Evolutionary conservation across 1,140 invertebrate genomes (phyloP).

Genomic region (Lethrus apterus): DNA sequence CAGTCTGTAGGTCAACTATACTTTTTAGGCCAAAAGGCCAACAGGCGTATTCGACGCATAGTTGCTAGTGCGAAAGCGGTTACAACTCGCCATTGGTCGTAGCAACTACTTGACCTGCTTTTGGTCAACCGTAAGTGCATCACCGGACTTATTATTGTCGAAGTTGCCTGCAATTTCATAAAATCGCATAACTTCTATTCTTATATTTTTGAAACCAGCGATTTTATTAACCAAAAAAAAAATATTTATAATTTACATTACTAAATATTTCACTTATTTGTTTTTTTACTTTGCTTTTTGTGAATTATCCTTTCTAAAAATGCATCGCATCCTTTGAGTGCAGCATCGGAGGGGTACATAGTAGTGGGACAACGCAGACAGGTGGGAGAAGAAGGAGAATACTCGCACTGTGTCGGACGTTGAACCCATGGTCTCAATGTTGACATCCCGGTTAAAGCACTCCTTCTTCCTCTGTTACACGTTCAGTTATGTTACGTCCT

Average conservation of each 20-base stretch:
- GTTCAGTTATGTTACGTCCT: too few species aligned
- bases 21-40: constrained; percentile 28
- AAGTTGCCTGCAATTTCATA: background rate
- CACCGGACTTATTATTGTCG: background rate
- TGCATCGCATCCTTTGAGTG: too few species aligned
- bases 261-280: too few species aligned
- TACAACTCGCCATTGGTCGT: constrained; percentile 14
- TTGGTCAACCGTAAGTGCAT: constrained; percentile 6
- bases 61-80: constrained; percentile 9
- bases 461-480: too few species aligned
- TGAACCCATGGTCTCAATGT: constrained; percentile 34
- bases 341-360: background rate
- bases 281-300: background rate
- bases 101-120: constrained; percentile 18
- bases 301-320: background rate
- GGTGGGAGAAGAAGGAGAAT: constrained; percentile 27
- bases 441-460: constrained; percentile 30
- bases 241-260: background rate
- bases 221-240: background rate
- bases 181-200: too few species aligned
- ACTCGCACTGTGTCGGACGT: constrained; percentile 31
- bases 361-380: constrained; percentile 17
- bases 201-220: too few species aligned
- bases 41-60: constrained; percentile 11
- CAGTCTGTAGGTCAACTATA: constrained; percentile 22